Conservation (phyloP, 2,113 vertebrate species). For the Ptilonorhynchus violaceus region DNA sequence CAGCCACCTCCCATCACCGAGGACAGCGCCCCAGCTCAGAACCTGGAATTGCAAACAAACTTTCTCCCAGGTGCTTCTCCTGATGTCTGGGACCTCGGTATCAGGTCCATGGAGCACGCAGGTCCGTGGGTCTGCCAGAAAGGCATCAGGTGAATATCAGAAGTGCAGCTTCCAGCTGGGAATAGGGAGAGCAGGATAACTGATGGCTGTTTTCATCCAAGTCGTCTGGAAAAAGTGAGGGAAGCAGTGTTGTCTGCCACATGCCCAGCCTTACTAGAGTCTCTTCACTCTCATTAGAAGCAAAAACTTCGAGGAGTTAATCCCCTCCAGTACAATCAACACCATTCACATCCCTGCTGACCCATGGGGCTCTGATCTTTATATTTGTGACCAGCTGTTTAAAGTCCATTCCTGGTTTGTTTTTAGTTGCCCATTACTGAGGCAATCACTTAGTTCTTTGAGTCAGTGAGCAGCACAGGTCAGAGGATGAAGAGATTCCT, state of each 20-base stretch:
- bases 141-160: background rate
- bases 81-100: background rate
- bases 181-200: background rate
- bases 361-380: slow-evolving; percentile 18
- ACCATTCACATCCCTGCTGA: background rate
- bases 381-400: slow-evolving; percentile 47
- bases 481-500: slow-evolving; percentile 3
- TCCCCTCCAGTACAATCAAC: background rate
- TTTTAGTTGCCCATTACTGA: slow-evolving; percentile 55
- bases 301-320: background rate
- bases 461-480: slow-evolving; percentile 21
- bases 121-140: background rate
- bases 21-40: background rate
- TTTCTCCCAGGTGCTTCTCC: background rate
- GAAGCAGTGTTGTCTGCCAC: background rate
- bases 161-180: background rate
- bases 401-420: slow-evolving; percentile 12
- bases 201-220: background rate
- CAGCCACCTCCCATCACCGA: background rate
- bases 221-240: background rate
- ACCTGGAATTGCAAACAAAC: background rate
- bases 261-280: accelerated
- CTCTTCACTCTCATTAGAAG: background rate
- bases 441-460: slow-evolving; percentile 32
- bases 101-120: background rate